Evolutionary conservation across 1,140 invertebrate genomes (phyloP).

Genomic region (Drosophila micromelanica): DNA sequence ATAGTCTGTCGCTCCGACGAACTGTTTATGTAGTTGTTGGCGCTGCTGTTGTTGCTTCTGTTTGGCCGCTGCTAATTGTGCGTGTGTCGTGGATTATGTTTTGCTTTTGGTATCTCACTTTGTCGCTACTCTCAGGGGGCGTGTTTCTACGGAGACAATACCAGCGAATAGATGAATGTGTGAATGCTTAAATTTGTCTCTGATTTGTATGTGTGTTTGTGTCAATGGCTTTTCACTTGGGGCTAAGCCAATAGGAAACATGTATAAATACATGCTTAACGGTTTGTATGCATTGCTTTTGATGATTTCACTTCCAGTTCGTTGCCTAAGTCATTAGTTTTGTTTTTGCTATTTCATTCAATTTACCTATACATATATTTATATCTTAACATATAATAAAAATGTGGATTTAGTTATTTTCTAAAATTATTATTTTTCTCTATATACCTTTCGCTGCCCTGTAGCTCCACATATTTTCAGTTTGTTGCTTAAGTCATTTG

Average conservation of each 20-base stretch:
- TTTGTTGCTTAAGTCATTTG: conserved; percentile 20
- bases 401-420: no score
- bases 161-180: conserved; percentile 45
- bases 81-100: conserved; percentile 67
- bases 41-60: conserved; percentile 29
- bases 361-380: no score
- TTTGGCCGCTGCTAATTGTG: conserved; percentile 58
- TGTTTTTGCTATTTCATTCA: neutral
- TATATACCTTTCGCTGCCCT: neutral
- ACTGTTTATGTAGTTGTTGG: conserved; percentile 42
- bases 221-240: conserved; percentile 12
- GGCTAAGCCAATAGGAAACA: conserved; percentile 30
- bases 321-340: conserved; percentile 41
- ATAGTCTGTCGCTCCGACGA: no score
- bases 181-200: conserved; percentile 37
- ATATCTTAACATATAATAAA: no score
- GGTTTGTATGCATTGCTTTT: conserved; percentile 5
- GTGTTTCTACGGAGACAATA: conserved; percentile 57
- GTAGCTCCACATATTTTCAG: neutral
- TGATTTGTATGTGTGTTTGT: conserved; percentile 7
- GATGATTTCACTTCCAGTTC: conserved; percentile 52
- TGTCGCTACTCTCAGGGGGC: conserved; percentile 69
- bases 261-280: conserved; percentile 14
- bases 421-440: neutral
- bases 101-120: conserved; percentile 72